Conservation (phyloP, 2,113 vertebrate species). For the Microtus oregoni region DNA sequence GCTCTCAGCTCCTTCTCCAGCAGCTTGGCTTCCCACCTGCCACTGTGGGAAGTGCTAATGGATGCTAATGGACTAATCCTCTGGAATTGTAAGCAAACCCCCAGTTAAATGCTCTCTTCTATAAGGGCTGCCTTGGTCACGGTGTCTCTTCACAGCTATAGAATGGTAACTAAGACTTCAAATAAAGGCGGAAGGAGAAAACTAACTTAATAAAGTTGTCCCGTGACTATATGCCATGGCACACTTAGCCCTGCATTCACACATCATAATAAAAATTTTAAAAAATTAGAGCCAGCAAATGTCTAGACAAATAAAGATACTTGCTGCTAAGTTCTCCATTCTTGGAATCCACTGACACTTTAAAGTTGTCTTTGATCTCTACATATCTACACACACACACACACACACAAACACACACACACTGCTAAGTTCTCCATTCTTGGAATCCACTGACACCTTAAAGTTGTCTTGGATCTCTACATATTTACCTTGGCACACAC, state of each 20-base stretch:
- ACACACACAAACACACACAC: not conserved
- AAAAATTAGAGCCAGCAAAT: not conserved
- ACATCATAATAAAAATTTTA: not conserved
- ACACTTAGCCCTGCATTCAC: not conserved
- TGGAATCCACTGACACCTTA: not conserved
- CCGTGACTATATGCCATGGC: not conserved
- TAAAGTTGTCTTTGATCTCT: not conserved
- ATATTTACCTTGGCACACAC: too few relatives aligned
- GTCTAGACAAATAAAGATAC: not conserved
- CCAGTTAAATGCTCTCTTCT: not conserved
- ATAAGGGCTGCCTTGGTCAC: not conserved
- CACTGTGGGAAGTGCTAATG: too few relatives aligned
- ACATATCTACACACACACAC: not conserved
- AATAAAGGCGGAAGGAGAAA: not conserved
- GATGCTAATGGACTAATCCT: not conserved
- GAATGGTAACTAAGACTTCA: not conserved
- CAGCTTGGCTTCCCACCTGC: not conserved
- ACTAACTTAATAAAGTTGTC: not conserved
- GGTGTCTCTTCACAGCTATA: not conserved
- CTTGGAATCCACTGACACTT: not conserved
- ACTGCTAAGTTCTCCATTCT: not conserved
- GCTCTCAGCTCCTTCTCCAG: not conserved
- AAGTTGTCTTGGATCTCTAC: not conserved
- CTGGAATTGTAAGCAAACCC: not conserved
- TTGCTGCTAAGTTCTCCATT: not conserved